A percentile compares a stretch with the other conserved stretches of the same genome.
phyloP scores from a whole-genome alignment of 2,797 vertebrate species.

The Cyclopterus lumpus region DNA sequence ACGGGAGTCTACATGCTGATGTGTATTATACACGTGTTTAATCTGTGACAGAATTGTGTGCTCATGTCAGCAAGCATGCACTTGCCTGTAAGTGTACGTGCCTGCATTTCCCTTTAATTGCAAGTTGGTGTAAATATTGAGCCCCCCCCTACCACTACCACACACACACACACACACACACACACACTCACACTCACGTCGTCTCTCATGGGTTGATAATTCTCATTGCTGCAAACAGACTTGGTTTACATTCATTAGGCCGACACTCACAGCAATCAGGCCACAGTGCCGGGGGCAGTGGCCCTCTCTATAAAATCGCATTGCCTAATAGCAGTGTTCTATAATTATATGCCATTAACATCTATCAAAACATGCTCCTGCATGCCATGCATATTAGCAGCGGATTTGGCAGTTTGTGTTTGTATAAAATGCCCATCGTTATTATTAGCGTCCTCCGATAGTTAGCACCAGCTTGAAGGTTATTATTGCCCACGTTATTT shows the following conservation, averaged over 20 bases:
- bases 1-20: conserved; percentile 26
- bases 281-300: conserved; percentile 80
- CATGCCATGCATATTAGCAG: conserved; percentile 72
- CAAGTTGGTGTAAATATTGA: conserved; percentile 57
- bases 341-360: conserved; percentile 87
- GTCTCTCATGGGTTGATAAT: conserved; percentile 77
- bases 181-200: conserved; percentile 3
- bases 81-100: conserved; percentile 56
- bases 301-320: conserved; percentile 83
- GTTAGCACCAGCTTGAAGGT: conserved; percentile 47
- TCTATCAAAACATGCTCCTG: conserved; percentile 83
- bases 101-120: conserved; percentile 65
- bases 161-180: neutral
- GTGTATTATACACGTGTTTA: conserved; percentile 23
- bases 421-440: conserved; percentile 57
- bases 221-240: conserved; percentile 81
- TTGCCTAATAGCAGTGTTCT: conserved; percentile 83
- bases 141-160: conserved; percentile 32
- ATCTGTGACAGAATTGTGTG: conserved; percentile 21
- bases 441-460: conserved; percentile 60
- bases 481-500: conserved; percentile 50
- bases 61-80: conserved; percentile 5
- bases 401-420: conserved; percentile 71
- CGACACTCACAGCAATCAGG: conserved; percentile 84
- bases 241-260: conserved; percentile 86